phyloP scores from a whole-genome alignment of 2,888 invertebrate species.

The Stramonita haemastoma region DNA sequence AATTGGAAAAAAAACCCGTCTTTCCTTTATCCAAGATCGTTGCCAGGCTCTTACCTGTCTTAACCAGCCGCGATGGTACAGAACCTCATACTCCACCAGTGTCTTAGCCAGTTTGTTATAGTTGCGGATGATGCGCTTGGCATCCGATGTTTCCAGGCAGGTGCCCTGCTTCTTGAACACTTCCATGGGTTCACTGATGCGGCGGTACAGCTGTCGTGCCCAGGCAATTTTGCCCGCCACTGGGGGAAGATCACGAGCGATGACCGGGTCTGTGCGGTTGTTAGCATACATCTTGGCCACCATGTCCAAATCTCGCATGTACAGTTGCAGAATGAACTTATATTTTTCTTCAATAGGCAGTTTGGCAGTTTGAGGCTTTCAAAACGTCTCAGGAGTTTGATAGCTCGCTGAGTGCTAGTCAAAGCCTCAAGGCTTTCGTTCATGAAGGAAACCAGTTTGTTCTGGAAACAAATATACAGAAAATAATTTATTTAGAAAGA shows the following conservation, averaged over 20 bases:
- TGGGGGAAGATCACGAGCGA: slow-evolving; percentile 88
- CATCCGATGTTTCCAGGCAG: slow-evolving; percentile 65
- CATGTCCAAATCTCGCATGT: slow-evolving; percentile 72
- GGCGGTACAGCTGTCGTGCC: slow-evolving; percentile 87
- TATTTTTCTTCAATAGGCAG: slow-evolving; percentile 74
- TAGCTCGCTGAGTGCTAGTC: slow-evolving; percentile 70
- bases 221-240: slow-evolving; percentile 89
- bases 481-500: not conserved
- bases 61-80: slow-evolving; percentile 89
- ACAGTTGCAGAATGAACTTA: slow-evolving; percentile 75
- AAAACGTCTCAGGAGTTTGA: slow-evolving; percentile 71
- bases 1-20: too few species aligned
- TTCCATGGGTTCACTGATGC: slow-evolving; percentile 87
- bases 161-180: slow-evolving; percentile 75
- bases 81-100: slow-evolving; percentile 89
- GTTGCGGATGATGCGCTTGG: slow-evolving; percentile 76
- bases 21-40: too few species aligned
- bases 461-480: slow-evolving; percentile 53
- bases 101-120: slow-evolving; percentile 89
- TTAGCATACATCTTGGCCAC: slow-evolving; percentile 82
- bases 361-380: slow-evolving; percentile 63
- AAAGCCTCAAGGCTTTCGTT: slow-evolving; percentile 74
- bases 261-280: slow-evolving; percentile 85
- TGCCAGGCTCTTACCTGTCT: slow-evolving; percentile 80
- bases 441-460: slow-evolving; percentile 72